Percentiles rank a stretch among this genome's conserved stretches.
These are phyloP conservation scores for Cheilosia impressa DNA, from an alignment of 2,888 invertebrate species.

Conservation along the genomic window DNA sequence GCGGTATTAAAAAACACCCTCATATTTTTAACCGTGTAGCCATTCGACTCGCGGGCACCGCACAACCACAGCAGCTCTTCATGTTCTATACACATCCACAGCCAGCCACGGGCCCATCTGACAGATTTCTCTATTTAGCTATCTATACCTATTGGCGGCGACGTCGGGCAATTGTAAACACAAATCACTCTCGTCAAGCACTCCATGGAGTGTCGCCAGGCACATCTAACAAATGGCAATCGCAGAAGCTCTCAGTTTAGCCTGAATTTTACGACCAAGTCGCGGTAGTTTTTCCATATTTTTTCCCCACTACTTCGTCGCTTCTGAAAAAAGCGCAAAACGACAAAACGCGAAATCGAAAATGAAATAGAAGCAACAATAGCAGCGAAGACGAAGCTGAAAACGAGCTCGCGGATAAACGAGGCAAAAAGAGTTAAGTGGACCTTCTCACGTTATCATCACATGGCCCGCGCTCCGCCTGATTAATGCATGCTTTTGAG, in stretches of 20 bases:
- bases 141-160: constrained; percentile 40
- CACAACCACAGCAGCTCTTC: constrained; percentile 25
- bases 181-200: constrained; percentile 61
- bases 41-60: constrained; percentile 39
- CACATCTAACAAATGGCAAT: constrained; percentile 65
- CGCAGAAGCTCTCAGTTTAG: constrained; percentile 64
- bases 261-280: constrained; percentile 69
- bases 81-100: constrained; percentile 28
- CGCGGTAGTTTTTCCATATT: constrained; percentile 32
- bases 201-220: constrained; percentile 67
- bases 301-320: constrained; percentile 15
- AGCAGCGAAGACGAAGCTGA: constrained; percentile 49
- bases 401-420: constrained; percentile 28
- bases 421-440: constrained; percentile 62
- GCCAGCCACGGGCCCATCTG: background rate
- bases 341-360: constrained; percentile 26
- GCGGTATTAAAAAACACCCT: too few relatives aligned
- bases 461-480: constrained; percentile 65
- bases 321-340: constrained; percentile 49
- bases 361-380: constrained; percentile 57
- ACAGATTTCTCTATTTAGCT: constrained; percentile 15
- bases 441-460: constrained; percentile 75
- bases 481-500: constrained; percentile 71
- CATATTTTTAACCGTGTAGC: too few relatives aligned
- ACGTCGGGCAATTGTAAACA: constrained; percentile 57